Conservation (phyloP, 2,888 invertebrate species). For the Amorpha juglandis region DNA sequence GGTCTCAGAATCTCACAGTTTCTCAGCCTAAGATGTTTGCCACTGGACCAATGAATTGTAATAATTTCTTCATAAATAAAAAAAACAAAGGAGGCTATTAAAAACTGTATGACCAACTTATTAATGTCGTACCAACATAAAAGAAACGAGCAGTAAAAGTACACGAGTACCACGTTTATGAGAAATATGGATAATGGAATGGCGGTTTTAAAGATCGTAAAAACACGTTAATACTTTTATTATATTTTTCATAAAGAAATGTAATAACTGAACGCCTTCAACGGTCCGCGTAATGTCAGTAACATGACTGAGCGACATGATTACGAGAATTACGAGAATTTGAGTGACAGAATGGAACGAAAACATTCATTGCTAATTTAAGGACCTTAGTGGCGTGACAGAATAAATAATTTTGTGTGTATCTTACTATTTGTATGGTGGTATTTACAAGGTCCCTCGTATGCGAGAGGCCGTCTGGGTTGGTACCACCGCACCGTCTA, state of each 20-base stretch:
- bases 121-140: not conserved
- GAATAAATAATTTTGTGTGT: too few relatives aligned
- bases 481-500: too few relatives aligned
- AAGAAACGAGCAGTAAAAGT: not conserved
- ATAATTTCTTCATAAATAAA: not conserved
- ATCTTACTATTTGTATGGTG: too few relatives aligned
- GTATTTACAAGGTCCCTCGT: too few relatives aligned
- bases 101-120: not conserved
- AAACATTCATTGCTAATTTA: too few relatives aligned
- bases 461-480: too few relatives aligned
- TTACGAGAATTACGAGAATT: not conserved
- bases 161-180: not conserved
- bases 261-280: not conserved
- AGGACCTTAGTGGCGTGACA: too few relatives aligned
- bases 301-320: not conserved
- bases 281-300: not conserved
- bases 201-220: conserved; percentile 6
- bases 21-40: too few relatives aligned
- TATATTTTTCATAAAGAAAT: conserved; percentile 10
- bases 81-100: not conserved
- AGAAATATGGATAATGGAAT: too few relatives aligned
- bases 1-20: too few relatives aligned
- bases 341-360: too few relatives aligned
- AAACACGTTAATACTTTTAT: not conserved
- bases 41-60: too few relatives aligned